Evolutionary conservation across 37 sponge, comb jelly and placozoan species (phyloP).

Genomic region (Hexactinellida sp.): DNA sequence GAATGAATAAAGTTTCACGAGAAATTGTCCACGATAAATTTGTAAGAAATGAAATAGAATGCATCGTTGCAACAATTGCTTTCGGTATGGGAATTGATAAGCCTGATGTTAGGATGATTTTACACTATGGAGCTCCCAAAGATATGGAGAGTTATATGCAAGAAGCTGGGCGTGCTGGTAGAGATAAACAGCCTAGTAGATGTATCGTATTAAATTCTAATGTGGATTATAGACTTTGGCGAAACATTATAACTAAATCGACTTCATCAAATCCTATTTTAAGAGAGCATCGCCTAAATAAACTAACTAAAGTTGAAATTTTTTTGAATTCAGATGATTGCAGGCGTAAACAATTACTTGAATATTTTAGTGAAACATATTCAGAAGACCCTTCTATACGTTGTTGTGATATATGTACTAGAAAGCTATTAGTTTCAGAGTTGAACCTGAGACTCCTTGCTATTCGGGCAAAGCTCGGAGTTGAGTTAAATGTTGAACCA

Average conservation of each 20-base stretch:
- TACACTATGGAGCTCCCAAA: slow-evolving; percentile 19
- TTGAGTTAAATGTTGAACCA: no score
- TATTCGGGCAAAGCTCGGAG: no score
- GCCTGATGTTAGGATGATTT: slow-evolving; percentile 16
- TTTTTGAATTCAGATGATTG: neutral
- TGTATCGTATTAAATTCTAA: neutral
- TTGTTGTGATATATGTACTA: neutral
- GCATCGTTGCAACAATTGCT: slow-evolving; percentile 22
- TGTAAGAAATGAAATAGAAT: neutral
- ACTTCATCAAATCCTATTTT: neutral
- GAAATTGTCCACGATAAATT: neutral
- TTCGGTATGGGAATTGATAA: slow-evolving; percentile 29
- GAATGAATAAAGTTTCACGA: neutral
- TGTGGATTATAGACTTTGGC: neutral
- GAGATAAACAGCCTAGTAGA: neutral
- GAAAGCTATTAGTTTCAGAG: no score
- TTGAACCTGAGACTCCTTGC: no score
- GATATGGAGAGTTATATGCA: slow-evolving; percentile 24
- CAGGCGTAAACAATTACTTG: neutral
- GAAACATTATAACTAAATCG: neutral
- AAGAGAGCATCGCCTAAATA: neutral
- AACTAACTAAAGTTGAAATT: neutral
- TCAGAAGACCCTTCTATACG: neutral
- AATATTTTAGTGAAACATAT: neutral
- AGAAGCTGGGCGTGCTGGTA: slow-evolving; percentile 29